These are phyloP conservation scores for Campaea margaritaria DNA, from an alignment of 2,888 invertebrate genomes.

Conservation along the genomic window DNA sequence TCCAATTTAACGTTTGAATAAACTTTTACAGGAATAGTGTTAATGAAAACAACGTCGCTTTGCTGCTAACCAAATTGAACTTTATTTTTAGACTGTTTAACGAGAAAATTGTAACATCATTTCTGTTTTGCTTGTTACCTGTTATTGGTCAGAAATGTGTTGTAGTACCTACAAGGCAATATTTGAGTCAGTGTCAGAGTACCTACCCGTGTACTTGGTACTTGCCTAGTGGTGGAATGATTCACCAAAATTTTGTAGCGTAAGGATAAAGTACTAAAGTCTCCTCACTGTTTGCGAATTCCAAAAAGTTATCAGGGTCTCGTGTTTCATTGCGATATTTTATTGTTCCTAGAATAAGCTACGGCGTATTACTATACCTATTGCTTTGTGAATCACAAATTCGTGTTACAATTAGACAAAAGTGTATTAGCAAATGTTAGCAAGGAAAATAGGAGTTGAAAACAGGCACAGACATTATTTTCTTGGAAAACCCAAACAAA, in stretches of 20 bases:
- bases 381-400: slow-evolving; percentile 28
- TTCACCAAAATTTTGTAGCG: slow-evolving; percentile 2
- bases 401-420: slow-evolving; percentile 14
- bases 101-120: too few relatives aligned
- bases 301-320: slow-evolving; percentile 35
- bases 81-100: too few relatives aligned
- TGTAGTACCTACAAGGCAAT: too few relatives aligned
- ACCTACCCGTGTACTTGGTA: too few relatives aligned
- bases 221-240: neutral
- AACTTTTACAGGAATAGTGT: too few relatives aligned
- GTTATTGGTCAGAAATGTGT: too few relatives aligned
- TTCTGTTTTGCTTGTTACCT: too few relatives aligned
- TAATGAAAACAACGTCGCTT: too few relatives aligned
- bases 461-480: neutral
- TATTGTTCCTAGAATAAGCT: slow-evolving; percentile 31
- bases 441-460: slow-evolving; percentile 13
- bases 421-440: neutral
- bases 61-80: too few relatives aligned
- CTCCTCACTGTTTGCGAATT: slow-evolving; percentile 32
- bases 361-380: slow-evolving; percentile 7
- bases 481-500: neutral
- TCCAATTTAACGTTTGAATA: too few relatives aligned
- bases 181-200: too few relatives aligned
- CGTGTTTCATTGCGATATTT: slow-evolving; percentile 29
- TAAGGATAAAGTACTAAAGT: neutral